Evolutionary conservation across 2,888 invertebrate species (phyloP), one percentile per base, ranked within the genome.

Genomic region (Ethmia dodecea): DNA sequence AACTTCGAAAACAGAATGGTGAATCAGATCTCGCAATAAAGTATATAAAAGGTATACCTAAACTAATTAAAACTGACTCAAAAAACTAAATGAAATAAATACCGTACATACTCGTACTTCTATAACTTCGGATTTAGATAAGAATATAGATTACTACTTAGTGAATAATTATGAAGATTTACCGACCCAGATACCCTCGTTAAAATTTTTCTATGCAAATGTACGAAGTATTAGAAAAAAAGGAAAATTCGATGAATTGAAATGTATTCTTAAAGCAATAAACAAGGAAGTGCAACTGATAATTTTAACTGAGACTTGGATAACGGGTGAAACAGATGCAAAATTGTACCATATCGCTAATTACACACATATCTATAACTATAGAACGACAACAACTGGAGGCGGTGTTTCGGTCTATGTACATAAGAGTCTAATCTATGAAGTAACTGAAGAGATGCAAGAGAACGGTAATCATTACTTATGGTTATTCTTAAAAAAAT

Each of bases 141-240:
- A 18, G 18, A 18, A 18, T 31, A 29, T 26, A 28, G 30, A 40
- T 9, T 20, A 26, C 20, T 14, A 45, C 4, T 9, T 51, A 35
- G 34, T 43, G n/a, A 28, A 36, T 4, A 49, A 35, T 16, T 49
- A 53, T 22, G 39, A 45, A 25, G 40, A 46, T 13, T 25, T 54
- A 13, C 38, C 45, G 5, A 4, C 35, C 5, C 25, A 31, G 3
- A 15, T 38, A 16, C 43, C 43, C 1, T 45, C 43, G 0, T 26
- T 53, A 28, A 33, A 40, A 31, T 48, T 46, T 29, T 34, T 56
- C 5, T 56, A 54, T 30, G 39, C 45, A 0, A 56, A 56, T 31
- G 13, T 45, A 24, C 40, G 52, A 3, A 56, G 51, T 34, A 49
- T 53, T 8, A 28, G 40, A 3, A 48, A 20, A 20, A 13, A 30